Evolutionary conservation across 2,797 vertebrate genomes (phyloP), one percentile per base, ranked within the genome.

Genomic region (Vipera latastei): DNA sequence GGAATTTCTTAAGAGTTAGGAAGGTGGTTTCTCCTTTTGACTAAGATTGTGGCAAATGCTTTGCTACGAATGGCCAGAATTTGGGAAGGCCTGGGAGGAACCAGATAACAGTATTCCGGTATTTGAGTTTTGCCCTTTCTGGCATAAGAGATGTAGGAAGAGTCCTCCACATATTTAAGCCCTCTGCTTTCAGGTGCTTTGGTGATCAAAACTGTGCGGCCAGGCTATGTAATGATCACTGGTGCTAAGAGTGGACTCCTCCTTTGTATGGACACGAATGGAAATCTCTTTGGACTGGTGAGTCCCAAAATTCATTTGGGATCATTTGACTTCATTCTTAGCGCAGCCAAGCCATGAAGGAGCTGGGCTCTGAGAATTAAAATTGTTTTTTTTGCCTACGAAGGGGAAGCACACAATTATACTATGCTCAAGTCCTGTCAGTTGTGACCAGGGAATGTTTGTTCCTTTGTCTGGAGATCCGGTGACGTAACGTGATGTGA

Each of bases 161-260:
- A 28, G 0, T 1, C 6, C 69, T 55, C 16, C 57, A 87, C 28
- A 38, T 65, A 92, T 78, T 88, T 13, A 3, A 89, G 2, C 1
- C 13, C 25, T 89, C 61, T 86, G 9, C 89, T 94, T 91, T 89
- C 95, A 99, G 98, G 98, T 94, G 96, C 98, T 78, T 60, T 98
- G 88, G 97, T 97, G 94, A 96, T 98, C 95, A 98, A 97, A 94
- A 97, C 98, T 0, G 97, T 97, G 83, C 93, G 95, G 7, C 96
- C 97, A 22, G 98, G 98, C 91, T 97, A 97, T 14, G 98, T 98
- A 91, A 97, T 98, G 93, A 97, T 99, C 96, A 98, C 96, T 28
- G 98, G 98, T 12, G 96, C 98, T 95, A 98, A 98, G 96, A 98
- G 97, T n/a, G 98, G 98, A n/a, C 92, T 93, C 0, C 98, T 98